Conservation (phyloP, 2,113 vertebrate genomes). For the Charina bottae region DNA sequence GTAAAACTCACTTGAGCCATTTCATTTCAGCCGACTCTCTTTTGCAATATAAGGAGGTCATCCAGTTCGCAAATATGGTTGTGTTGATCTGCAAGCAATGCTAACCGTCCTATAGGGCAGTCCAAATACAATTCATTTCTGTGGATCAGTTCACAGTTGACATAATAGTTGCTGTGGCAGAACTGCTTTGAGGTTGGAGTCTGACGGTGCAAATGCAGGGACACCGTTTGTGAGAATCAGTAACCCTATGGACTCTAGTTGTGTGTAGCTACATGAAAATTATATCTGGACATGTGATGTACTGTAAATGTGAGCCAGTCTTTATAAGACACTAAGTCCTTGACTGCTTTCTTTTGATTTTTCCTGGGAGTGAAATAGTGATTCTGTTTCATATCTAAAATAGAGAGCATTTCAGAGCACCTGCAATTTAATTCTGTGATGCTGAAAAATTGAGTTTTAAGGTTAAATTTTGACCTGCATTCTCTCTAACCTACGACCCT, state of each 20-base stretch:
- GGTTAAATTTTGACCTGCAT: background rate
- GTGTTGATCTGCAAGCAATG: background rate
- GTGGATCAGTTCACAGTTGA: fast-evolving
- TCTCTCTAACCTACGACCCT: background rate
- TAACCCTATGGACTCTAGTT: background rate
- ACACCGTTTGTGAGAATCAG: background rate
- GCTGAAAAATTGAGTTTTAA: background rate
- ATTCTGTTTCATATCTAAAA: background rate
- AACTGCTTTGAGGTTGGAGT: background rate
- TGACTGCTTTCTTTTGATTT: background rate
- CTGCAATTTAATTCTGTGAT: background rate
- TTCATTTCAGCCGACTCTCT: fast-evolving
- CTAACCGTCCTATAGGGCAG: background rate
- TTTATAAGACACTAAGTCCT: background rate
- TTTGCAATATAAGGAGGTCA: fast-evolving
- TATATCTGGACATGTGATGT: background rate
- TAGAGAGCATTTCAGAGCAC: background rate
- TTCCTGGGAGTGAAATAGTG: background rate
- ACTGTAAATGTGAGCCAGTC: background rate
- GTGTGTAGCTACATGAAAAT: background rate
- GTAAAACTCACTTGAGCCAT: background rate
- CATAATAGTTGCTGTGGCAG: fast-evolving
- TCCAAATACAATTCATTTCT: fast-evolving
- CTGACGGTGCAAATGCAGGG: background rate
- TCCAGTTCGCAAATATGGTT: fast-evolving